These are phyloP conservation scores for Epinephelus fuscoguttatus DNA, from an alignment of 2,113 vertebrate genomes.

Conservation along the genomic window DNA sequence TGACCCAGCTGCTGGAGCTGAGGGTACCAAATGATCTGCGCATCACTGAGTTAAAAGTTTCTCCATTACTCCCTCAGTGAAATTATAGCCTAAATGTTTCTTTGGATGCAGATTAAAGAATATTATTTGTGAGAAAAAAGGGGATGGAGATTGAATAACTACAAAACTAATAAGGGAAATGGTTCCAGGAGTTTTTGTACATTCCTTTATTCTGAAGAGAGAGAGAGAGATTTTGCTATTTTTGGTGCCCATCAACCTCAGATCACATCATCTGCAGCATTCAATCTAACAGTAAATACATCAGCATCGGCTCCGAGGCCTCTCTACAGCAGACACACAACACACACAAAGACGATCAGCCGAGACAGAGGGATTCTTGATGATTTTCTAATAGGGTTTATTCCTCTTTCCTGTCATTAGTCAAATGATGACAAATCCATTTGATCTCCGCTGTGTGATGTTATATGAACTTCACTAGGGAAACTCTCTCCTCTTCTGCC, in stretches of 20 bases:
- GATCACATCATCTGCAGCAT: slow-evolving; percentile 73
- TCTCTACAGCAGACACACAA: slow-evolving; percentile 63
- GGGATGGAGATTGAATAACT: slow-evolving; percentile 70
- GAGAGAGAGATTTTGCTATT: slow-evolving; percentile 58
- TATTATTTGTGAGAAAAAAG: slow-evolving; percentile 59
- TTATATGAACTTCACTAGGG: slow-evolving; percentile 80
- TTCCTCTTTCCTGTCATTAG: slow-evolving; percentile 79
- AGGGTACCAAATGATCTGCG: background rate
- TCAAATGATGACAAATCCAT: slow-evolving; percentile 82
- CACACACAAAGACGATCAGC: slow-evolving; percentile 63
- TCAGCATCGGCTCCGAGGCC: slow-evolving; percentile 69
- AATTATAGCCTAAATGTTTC: slow-evolving; percentile 47
- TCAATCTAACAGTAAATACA: slow-evolving; percentile 69
- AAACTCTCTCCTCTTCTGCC: slow-evolving; percentile 59
- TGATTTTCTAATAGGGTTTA: slow-evolving; percentile 82
- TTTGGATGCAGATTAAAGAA: slow-evolving; percentile 66
- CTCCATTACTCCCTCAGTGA: slow-evolving; percentile 39
- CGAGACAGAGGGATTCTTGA: slow-evolving; percentile 72
- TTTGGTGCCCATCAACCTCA: slow-evolving; percentile 65
- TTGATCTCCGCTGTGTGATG: slow-evolving; percentile 75
- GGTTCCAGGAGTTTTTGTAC: slow-evolving; percentile 66
- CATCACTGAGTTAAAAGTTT: slow-evolving; percentile 39
- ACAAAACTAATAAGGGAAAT: slow-evolving; percentile 73
- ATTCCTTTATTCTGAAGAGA: slow-evolving; percentile 62
- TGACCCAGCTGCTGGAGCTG: background rate